Conservation (phyloP, 2,113 vertebrate genomes). For the Scatophagus argus region DNA sequence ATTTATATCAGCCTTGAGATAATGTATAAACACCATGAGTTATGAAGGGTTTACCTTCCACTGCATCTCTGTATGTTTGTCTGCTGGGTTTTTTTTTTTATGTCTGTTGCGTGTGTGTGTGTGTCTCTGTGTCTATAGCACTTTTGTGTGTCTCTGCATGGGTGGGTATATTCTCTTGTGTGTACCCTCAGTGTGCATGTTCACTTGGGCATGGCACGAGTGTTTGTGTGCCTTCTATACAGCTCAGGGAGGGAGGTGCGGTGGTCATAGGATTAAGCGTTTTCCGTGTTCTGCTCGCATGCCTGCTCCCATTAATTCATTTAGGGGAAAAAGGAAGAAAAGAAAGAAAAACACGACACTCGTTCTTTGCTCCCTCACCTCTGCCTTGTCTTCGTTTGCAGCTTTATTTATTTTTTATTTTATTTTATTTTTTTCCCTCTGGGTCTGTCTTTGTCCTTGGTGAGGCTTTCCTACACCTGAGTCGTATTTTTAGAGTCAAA, state of each 20-base stretch:
- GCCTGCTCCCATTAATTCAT: conserved; percentile 45
- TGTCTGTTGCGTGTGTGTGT: conserved; percentile 11
- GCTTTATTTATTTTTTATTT: conserved; percentile 33
- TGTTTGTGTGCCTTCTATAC: conserved; percentile 47
- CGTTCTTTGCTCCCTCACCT: conserved; percentile 38
- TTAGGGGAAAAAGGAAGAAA: neutral
- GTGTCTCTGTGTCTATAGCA: conserved; percentile 12
- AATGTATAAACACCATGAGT: neutral
- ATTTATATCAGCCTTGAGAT: neutral
- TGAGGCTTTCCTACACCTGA: conserved; percentile 65
- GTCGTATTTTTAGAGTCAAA: conserved; percentile 81
- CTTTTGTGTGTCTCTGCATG: conserved; percentile 44
- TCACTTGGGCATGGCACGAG: conserved; percentile 59
- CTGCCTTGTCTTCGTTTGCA: conserved; percentile 37
- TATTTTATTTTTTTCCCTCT: conserved; percentile 9
- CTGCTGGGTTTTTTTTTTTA: neutral
- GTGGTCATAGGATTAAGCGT: conserved; percentile 59
- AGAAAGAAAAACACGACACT: conserved; percentile 16
- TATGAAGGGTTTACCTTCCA: neutral
- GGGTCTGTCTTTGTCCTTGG: conserved; percentile 65
- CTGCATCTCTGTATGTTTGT: neutral
- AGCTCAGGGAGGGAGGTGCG: conserved; percentile 47
- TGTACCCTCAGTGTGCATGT: conserved; percentile 52
- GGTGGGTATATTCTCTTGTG: conserved; percentile 35
- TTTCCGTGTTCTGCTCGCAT: conserved; percentile 69